A percentile compares a stretch with the other conserved stretches of the same genome.
phyloP scores from a whole-genome alignment of 1,140 invertebrate species.

The Temnothorax longispinosus region DNA sequence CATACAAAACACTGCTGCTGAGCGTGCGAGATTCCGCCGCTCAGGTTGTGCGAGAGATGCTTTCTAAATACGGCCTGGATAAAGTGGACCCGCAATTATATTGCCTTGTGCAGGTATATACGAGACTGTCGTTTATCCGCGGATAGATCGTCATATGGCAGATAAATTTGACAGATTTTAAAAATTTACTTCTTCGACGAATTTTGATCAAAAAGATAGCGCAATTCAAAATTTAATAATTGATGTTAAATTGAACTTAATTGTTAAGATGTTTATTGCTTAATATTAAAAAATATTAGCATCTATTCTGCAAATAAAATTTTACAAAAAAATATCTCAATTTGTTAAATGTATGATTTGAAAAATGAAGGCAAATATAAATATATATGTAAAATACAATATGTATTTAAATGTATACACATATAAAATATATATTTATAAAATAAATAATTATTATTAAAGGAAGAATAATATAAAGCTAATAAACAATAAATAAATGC shows the following conservation, averaged over 20 bases:
- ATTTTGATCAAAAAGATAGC: background rate
- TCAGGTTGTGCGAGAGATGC: conserved; percentile 97
- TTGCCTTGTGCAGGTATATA: conserved; percentile 95
- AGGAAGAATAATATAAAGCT: background rate
- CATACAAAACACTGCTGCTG: conserved; percentile 98
- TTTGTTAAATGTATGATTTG: background rate
- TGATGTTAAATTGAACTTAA: background rate
- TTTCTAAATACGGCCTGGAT: conserved; percentile 98
- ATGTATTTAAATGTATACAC: background rate
- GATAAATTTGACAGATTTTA: background rate
- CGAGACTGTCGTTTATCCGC: background rate
- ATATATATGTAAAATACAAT: background rate
- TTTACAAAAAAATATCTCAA: background rate
- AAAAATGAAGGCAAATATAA: background rate
- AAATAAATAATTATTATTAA: background rate
- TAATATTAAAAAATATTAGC: background rate
- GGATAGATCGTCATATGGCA: background rate
- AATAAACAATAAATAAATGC: background rate
- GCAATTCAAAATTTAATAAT: background rate
- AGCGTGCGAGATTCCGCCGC: conserved; percentile 97
- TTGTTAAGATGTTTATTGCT: background rate
- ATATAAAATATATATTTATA: background rate
- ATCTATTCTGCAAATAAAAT: background rate
- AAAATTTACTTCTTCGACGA: background rate
- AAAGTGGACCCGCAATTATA: conserved; percentile 95